A percentile compares a stretch with the other conserved stretches of the same genome.
phyloP scores from a whole-genome alignment of 1,140 invertebrate genomes.

The Kradibia gibbosae region DNA sequence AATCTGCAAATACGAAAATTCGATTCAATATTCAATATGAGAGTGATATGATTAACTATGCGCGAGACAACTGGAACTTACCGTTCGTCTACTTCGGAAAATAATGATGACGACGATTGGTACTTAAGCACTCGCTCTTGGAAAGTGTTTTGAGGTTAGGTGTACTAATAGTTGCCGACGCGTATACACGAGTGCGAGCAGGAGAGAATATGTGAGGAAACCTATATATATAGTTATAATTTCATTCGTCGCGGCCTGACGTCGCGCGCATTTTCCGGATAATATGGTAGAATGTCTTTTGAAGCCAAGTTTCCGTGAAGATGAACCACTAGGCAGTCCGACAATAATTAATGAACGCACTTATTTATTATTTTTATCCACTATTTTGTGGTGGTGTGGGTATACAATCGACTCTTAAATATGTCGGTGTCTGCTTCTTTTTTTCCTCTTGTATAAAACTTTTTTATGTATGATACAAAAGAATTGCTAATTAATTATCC shows the following conservation, averaged over 20 bases:
- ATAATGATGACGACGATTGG: slow-evolving; percentile 26
- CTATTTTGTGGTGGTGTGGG: background rate
- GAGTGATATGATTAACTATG: background rate
- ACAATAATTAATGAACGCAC: background rate
- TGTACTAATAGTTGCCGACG: slow-evolving; percentile 26
- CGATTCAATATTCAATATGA: background rate
- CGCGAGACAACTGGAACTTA: background rate
- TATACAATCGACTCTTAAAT: background rate
- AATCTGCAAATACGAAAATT: background rate
- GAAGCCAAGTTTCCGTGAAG: background rate
- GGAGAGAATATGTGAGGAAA: background rate
- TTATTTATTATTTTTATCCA: background rate
- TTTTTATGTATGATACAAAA: slow-evolving; percentile 11
- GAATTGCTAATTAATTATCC: background rate
- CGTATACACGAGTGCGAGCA: slow-evolving; percentile 13
- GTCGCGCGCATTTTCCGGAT: slow-evolving; percentile 26
- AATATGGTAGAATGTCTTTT: slow-evolving; percentile 7
- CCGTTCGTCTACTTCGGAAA: slow-evolving; percentile 20
- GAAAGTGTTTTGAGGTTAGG: slow-evolving; percentile 31
- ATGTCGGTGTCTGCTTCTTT: slow-evolving; percentile 4
- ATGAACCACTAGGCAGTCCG: background rate
- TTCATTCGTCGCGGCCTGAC: background rate
- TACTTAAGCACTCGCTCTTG: slow-evolving; percentile 3
- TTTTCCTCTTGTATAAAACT: background rate
- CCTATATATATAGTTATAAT: slow-evolving; percentile 19